A percentile compares a stretch with the other conserved stretches of the same genome.
phyloP scores from a whole-genome alignment of 2,888 invertebrate species.

The Eupithecia abbreviata region DNA sequence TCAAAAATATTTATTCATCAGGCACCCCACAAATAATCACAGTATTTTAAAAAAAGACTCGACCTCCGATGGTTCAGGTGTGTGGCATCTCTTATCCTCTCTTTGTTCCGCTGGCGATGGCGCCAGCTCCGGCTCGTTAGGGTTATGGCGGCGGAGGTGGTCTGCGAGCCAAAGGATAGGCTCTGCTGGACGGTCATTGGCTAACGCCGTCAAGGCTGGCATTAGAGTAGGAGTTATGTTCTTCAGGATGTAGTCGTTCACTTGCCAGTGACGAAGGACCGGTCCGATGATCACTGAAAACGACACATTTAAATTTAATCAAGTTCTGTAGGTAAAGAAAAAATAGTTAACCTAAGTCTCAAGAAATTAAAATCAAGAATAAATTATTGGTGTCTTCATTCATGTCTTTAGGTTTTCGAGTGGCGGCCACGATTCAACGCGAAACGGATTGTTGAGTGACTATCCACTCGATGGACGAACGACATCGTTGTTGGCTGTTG shows the following conservation, averaged over 20 bases:
- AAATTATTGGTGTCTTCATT: neutral
- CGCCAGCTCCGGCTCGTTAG: constrained; percentile 85
- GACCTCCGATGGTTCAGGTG: constrained; percentile 62
- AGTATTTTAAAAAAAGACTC: constrained; percentile 50
- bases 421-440: too few relatives aligned
- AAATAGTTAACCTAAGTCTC: neutral
- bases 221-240: constrained; percentile 86
- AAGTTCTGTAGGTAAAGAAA: neutral
- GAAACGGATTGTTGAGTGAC: too few relatives aligned
- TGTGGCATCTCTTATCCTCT: constrained; percentile 65
- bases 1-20: neutral
- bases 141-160: constrained; percentile 89
- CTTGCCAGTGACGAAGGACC: constrained; percentile 83
- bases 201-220: constrained; percentile 86
- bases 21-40: neutral
- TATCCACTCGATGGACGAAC: too few relatives aligned
- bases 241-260: constrained; percentile 88
- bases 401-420: neutral
- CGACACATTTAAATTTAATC: neutral
- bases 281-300: constrained; percentile 90
- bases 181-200: constrained; percentile 88
- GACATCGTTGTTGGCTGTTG: too few relatives aligned
- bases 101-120: constrained; percentile 55
- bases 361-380: neutral
- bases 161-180: constrained; percentile 91